Evolutionary conservation across 2,888 invertebrate genomes (phyloP).

Genomic region (Drosophila mayaguana): DNA sequence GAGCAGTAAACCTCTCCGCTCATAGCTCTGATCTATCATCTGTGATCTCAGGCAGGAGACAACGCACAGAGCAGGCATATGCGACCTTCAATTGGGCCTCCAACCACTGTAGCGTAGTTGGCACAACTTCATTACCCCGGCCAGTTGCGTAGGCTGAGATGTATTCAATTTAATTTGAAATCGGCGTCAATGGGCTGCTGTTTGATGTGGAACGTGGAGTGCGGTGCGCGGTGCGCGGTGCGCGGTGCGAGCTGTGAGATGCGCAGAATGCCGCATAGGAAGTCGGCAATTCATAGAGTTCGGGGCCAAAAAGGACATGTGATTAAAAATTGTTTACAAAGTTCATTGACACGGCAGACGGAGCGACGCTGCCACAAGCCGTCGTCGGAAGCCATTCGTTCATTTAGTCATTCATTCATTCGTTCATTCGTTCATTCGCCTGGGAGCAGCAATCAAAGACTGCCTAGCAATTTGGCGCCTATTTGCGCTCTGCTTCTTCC

Average conservation of each 20-base stretch:
- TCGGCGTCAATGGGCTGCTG: slow-evolving; percentile 67
- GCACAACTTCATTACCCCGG: slow-evolving; percentile 62
- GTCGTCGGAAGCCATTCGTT: slow-evolving; percentile 41
- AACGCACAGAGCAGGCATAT: too few species aligned
- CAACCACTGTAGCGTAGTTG: slow-evolving; percentile 42
- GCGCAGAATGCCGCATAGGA: slow-evolving; percentile 2
- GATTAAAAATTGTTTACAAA: slow-evolving; percentile 81
- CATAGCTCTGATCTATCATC: too few species aligned
- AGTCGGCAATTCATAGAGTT: slow-evolving; percentile 22
- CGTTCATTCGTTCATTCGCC: slow-evolving; percentile 18
- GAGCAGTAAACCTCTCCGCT: too few species aligned
- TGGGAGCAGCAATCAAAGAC: slow-evolving; percentile 48
- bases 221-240: background rate
- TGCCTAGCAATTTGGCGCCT: slow-evolving; percentile 65
- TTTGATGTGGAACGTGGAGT: slow-evolving; percentile 20
- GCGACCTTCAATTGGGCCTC: background rate
- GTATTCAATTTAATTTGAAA: slow-evolving; percentile 78
- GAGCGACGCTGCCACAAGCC: background rate
- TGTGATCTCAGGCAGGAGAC: too few species aligned
- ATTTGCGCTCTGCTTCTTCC: slow-evolving; percentile 12
- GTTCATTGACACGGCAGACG: slow-evolving; percentile 69
- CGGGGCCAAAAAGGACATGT: slow-evolving; percentile 55
- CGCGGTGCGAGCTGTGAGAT: background rate
- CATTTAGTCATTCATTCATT: too few species aligned
- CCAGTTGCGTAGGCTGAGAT: slow-evolving; percentile 62